Evolutionary conservation across 2,888 invertebrate species (phyloP).

Genomic region (Tetragonisca angustula): DNA sequence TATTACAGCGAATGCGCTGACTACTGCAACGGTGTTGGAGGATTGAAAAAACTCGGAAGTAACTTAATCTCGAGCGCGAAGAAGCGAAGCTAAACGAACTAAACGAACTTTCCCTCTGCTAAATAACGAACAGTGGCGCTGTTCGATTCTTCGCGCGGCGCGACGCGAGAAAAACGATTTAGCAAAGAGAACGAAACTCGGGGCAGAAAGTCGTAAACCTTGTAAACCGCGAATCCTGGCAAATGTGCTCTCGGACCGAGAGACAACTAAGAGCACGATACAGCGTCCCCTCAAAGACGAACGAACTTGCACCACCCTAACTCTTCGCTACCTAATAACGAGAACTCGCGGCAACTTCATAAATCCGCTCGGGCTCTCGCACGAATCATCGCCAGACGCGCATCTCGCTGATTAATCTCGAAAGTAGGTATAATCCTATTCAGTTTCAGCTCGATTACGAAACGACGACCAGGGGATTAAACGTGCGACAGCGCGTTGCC

Average conservation of each 20-base stretch:
- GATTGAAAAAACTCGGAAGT: no score
- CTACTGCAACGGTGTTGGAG: no score
- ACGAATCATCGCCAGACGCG: slow-evolving; percentile 30
- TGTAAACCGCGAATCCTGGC: slow-evolving; percentile 52
- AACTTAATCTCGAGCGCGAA: no score
- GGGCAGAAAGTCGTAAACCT: slow-evolving; percentile 36
- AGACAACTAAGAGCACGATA: slow-evolving; percentile 33
- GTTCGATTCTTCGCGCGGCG: background rate
- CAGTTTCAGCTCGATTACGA: background rate
- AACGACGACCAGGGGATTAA: no score
- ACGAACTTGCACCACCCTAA: slow-evolving; percentile 44
- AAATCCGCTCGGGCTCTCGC: slow-evolving; percentile 30
- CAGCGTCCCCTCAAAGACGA: slow-evolving; percentile 47
- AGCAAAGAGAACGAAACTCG: slow-evolving; percentile 21
- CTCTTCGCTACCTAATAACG: slow-evolving; percentile 47
- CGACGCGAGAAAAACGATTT: slow-evolving; percentile 7
- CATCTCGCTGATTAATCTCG: background rate
- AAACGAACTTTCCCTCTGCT: no score
- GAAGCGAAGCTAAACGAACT: no score
- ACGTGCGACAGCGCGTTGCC: background rate
- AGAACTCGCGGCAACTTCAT: slow-evolving; percentile 44
- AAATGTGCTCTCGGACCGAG: slow-evolving; percentile 32
- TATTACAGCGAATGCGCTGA: no score
- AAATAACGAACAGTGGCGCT: background rate
- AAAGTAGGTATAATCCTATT: slow-evolving; percentile 1